These are phyloP conservation scores for Trachythela sp. DNA, from an alignment of 64 coral and sea anemone genomes.

Conservation along the genomic window DNA sequence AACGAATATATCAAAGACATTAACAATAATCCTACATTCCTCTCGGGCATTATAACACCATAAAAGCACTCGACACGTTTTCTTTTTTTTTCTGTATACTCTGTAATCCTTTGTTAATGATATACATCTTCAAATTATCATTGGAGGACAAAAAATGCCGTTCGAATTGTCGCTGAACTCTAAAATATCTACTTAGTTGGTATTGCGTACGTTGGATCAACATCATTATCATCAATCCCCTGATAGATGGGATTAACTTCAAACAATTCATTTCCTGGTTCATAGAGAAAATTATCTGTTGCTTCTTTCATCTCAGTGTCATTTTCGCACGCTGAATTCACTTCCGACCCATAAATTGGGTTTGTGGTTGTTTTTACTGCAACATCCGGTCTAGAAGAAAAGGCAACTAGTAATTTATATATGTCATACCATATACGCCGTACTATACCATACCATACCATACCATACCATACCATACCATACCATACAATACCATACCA, in stretches of 20 bases:
- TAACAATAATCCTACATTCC: too few species aligned
- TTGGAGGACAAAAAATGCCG: too few species aligned
- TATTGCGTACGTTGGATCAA: not conserved
- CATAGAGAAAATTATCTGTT: not conserved
- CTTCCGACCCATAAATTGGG: not conserved
- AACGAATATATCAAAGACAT: too few species aligned
- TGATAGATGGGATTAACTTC: not conserved
- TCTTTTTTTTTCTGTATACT: too few species aligned
- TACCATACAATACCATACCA: too few species aligned
- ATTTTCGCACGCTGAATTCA: not conserved
- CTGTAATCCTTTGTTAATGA: too few species aligned
- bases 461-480: too few species aligned
- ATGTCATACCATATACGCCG: not conserved
- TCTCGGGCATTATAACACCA: too few species aligned
- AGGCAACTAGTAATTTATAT: too few species aligned
- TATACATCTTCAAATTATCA: too few species aligned
- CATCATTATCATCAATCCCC: not conserved
- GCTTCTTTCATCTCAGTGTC: not conserved
- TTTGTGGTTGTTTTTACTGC: not conserved
- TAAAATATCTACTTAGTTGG: not conserved
- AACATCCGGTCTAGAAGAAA: not conserved
- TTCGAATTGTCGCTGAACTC: not conserved
- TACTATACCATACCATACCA: not conserved
- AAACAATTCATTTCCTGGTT: not conserved
- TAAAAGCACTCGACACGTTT: too few species aligned